A percentile compares a stretch with the other conserved stretches of the same genome.
phyloP scores from a whole-genome alignment of 2,888 invertebrate species.

The Pristionchus mayeri region DNA sequence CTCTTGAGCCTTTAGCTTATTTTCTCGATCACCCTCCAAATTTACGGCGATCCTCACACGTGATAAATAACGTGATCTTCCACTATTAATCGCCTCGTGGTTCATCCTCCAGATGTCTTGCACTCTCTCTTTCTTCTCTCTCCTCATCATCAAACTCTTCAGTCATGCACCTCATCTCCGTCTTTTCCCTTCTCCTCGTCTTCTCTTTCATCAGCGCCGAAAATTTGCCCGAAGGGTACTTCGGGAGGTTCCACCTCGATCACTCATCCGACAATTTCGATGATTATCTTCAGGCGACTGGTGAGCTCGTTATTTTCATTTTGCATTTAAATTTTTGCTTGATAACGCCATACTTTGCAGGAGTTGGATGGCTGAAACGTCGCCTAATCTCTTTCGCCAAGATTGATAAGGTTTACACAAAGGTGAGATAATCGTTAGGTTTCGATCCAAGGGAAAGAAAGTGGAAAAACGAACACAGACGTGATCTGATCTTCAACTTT shows the following conservation, averaged over 20 bases:
- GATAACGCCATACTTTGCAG: background rate
- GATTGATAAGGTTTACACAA: conserved; percentile 59
- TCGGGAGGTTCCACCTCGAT: conserved; percentile 49
- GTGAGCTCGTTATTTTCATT: conserved; percentile 1
- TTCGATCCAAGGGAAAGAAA: background rate
- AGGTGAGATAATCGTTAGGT: background rate
- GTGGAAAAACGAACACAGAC: background rate
- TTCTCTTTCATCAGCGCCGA: background rate
- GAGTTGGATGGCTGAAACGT: conserved; percentile 63
- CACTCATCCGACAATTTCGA: conserved; percentile 54
- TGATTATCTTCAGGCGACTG: conserved; percentile 49
- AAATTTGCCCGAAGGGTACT: conserved; percentile 43
- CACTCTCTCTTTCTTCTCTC: too few species aligned
- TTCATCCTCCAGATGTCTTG: too few species aligned
- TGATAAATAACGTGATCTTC: too few species aligned
- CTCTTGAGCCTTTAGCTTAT: background rate
- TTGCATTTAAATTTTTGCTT: background rate
- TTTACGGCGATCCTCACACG: too few species aligned
- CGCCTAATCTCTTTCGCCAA: conserved; percentile 58
- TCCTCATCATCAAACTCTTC: background rate
- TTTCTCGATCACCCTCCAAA: background rate
- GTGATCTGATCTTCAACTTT: background rate
- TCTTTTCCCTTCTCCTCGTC: background rate
- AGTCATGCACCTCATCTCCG: background rate
- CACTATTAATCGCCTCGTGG: too few species aligned